A percentile compares a stretch with the other conserved stretches of the same genome.
Evolutionary conservation across 2,888 invertebrate species (phyloP).

Genomic region (Colostygia pectinataria): DNA sequence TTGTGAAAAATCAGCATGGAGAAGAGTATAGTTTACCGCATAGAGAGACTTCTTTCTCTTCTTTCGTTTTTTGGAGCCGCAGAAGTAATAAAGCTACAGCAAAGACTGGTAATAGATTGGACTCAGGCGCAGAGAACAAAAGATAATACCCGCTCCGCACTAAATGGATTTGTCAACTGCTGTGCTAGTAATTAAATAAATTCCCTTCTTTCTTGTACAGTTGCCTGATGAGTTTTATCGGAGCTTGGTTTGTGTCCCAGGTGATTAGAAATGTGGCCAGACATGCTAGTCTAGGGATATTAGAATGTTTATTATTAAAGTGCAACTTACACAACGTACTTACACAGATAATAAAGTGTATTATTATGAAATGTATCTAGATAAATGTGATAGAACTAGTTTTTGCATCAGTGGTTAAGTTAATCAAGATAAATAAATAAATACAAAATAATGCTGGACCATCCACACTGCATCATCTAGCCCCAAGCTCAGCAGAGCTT

Average conservation of each 20-base stretch:
- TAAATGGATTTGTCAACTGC: slow-evolving; percentile 79
- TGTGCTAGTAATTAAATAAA: slow-evolving; percentile 76
- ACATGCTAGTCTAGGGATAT: slow-evolving; percentile 21
- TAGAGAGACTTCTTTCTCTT: too few species aligned
- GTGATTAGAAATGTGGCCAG: slow-evolving; percentile 26
- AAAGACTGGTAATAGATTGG: slow-evolving; percentile 75
- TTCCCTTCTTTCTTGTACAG: slow-evolving; percentile 58
- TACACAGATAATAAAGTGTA: too few species aligned
- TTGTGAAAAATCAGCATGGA: too few species aligned
- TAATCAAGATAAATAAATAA: too few species aligned
- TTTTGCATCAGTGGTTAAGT: too few species aligned
- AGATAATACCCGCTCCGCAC: slow-evolving; percentile 68
- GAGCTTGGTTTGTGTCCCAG: slow-evolving; percentile 29
- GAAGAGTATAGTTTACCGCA: too few species aligned
- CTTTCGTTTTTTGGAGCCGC: neutral
- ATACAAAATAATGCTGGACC: too few species aligned
- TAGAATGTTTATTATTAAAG: slow-evolving; percentile 20
- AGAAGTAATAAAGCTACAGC: slow-evolving; percentile 66
- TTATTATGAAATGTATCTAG: too few species aligned
- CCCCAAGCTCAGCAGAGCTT: too few species aligned
- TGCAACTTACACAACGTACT: slow-evolving; percentile 5
- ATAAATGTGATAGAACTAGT: too few species aligned
- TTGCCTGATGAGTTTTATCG: slow-evolving; percentile 49
- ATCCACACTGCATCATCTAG: too few species aligned
- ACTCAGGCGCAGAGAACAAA: slow-evolving; percentile 74